Base-by-base conservation (phyloP, 2,888 invertebrate species). In the Piscicola geometra region DNA sequence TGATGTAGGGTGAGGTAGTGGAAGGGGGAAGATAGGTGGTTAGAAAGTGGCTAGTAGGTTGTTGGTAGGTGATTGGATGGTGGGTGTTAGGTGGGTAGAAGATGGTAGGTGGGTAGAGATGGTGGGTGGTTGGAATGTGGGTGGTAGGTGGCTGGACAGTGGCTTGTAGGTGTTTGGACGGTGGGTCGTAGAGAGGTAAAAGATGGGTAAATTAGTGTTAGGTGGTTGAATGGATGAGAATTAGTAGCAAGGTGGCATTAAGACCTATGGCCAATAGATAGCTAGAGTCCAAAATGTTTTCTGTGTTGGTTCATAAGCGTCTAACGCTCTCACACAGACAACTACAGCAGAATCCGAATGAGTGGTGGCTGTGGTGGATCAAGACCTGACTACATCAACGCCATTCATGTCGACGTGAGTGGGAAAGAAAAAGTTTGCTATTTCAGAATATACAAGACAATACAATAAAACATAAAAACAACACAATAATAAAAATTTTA, bases 361-460 rank as follows among this genome's bases (percentile, higher is more conserved):
- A n/a, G n/a, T n/a, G n/a, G n/a, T n/a, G n/a, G n/a, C 60, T 21
- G 15, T 56, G 60, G 3, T 56, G 60, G n/a, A 56, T 3, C 3
- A 56, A 5, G 60, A n/a, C n/a, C 12, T 56, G n/a, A 5, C n/a
- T 82, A 82, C 78, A 81, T 82, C 70, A 82, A 82, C 76, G 82
- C 82, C 64, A 80, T 82, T 33, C 82, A 81, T 71, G 47, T 80
- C 50, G 81, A 82, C 50, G 82, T 82, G 77, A 78, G 80, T 75
- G 28, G n/a, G n/a, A n/a, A n/a, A n/a, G n/a, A n/a, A n/a, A n/a
- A n/a, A n/a, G n/a, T n/a, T n/a, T n/a, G n/a, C n/a, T n/a, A n/a
- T n/a, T n/a, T n/a, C n/a, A n/a, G n/a, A n/a, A n/a, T n/a, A n/a
- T n/a, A n/a, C n/a, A n/a, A n/a, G n/a, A n/a, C n/a, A n/a, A n/a